Percentiles rank a stretch among this genome's conserved stretches.
phyloP scores from a whole-genome alignment of 2,888 invertebrate genomes.

The Camponotus fellah region DNA sequence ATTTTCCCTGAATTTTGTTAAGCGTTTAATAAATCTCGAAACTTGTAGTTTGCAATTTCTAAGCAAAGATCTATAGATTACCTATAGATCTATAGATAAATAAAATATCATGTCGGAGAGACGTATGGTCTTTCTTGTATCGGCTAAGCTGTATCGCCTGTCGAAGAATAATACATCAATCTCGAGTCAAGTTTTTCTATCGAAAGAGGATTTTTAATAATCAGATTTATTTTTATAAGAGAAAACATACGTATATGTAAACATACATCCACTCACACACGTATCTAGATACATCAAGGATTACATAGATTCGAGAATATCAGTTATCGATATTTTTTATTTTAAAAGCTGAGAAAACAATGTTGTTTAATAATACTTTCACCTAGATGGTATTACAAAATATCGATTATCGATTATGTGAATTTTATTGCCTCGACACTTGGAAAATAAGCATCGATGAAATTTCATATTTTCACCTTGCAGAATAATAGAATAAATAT shows the following conservation, averaged over 20 bases:
- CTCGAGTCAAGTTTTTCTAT: not conserved
- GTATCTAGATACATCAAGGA: not conserved
- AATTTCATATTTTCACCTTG: conserved; percentile 10
- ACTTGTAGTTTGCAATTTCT: not conserved
- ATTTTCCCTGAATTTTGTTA: not conserved
- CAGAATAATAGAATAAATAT: not conserved
- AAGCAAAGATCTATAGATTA: not conserved
- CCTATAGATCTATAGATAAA: too few relatives aligned
- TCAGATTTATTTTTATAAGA: not conserved
- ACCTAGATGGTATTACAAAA: conserved; percentile 8
- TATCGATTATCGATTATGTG: conserved; percentile 1
- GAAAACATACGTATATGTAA: not conserved
- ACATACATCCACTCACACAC: not conserved
- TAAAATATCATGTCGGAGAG: conserved; percentile 4
- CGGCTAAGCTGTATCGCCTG: not conserved
- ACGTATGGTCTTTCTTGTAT: not conserved
- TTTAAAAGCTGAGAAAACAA: conserved; percentile 6
- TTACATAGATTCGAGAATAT: conserved; percentile 28
- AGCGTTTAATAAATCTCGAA: not conserved
- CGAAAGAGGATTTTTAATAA: conserved; percentile 20
- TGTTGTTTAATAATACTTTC: conserved; percentile 20
- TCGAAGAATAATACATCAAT: conserved; percentile 13
- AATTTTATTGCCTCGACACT: not conserved
- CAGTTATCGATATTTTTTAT: conserved; percentile 33
- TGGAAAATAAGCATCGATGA: conserved; percentile 16